Conservation (phyloP, 2,888 invertebrate species). For the Epirrhoe alternata region DNA sequence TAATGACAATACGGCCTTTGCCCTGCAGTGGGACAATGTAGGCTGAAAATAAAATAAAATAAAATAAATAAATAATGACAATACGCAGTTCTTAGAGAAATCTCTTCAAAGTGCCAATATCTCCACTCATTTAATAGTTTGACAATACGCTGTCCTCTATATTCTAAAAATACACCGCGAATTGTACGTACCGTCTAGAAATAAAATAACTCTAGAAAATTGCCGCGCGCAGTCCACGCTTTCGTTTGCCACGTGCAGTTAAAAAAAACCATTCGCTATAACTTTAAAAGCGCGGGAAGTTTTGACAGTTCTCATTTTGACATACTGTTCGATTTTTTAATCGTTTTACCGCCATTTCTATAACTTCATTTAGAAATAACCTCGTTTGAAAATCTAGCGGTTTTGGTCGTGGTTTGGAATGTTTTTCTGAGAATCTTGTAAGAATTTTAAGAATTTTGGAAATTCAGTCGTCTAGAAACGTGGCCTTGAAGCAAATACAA, state of each 20-base stretch:
- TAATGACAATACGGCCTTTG: too few species aligned
- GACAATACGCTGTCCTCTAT: constrained; percentile 54
- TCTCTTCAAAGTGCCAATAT: constrained; percentile 11
- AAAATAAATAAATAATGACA: too few species aligned
- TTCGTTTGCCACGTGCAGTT: constrained; percentile 56
- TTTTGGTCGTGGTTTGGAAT: not conserved
- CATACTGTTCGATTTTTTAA: constrained; percentile 6
- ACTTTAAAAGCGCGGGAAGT: constrained; percentile 46
- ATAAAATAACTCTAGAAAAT: constrained; percentile 66
- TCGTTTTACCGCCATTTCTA: not conserved
- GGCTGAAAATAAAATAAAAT: too few species aligned
- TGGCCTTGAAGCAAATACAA: too few species aligned
- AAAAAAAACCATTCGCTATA: constrained; percentile 39
- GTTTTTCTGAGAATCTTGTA: not conserved
- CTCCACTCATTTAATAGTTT: constrained; percentile 23
- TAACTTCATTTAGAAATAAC: not conserved
- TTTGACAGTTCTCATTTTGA: constrained; percentile 43
- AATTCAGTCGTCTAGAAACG: not conserved
- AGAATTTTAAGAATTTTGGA: not conserved
- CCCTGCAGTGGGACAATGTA: too few species aligned
- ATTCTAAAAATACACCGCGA: constrained; percentile 65
- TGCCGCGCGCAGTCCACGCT: constrained; percentile 51
- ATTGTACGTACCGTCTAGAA: constrained; percentile 72
- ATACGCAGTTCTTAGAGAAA: not conserved
- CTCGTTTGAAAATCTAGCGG: not conserved